These are phyloP conservation scores for Portunus trituberculatus DNA, from an alignment of 1,140 invertebrate species.

Conservation along the genomic window DNA sequence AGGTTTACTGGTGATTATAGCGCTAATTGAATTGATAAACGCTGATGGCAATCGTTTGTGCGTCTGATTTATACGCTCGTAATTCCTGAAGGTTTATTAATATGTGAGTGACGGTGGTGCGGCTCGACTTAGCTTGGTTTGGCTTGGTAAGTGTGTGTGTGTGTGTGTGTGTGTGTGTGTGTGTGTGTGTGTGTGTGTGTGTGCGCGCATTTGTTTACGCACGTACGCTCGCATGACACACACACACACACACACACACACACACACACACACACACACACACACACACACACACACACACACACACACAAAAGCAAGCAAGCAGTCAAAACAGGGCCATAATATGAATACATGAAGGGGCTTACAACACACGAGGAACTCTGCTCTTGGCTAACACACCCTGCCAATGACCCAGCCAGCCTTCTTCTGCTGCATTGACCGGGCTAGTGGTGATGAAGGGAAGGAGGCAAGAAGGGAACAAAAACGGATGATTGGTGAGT, in stretches of 20 bases:
- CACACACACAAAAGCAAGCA: not conserved
- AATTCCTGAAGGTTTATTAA: not conserved
- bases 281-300: constrained; percentile 30
- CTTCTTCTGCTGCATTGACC: not conserved
- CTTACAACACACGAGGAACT: not conserved
- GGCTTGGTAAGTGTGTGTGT: not conserved
- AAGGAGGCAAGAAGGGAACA: not conserved
- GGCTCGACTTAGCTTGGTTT: no score
- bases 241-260: constrained; percentile 23
- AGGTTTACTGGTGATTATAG: not conserved
- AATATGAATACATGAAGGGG: not conserved
- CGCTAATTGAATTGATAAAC: constrained; percentile 6
- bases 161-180: constrained; percentile 30
- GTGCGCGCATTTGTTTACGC: not conserved
- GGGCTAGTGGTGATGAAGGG: not conserved
- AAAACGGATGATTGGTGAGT: not conserved
- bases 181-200: constrained; percentile 33
- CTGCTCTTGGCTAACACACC: no score
- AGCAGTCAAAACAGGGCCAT: not conserved
- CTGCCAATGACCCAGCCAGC: not conserved
- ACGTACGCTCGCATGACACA: not conserved
- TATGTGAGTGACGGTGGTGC: not conserved
- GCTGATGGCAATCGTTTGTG: not conserved
- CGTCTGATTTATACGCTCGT: not conserved
- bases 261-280: constrained; percentile 23